A percentile compares a stretch with the other conserved stretches of the same genome.
Evolutionary conservation across 1,140 invertebrate species (phyloP).

Genomic region (Drosophila pandora): DNA sequence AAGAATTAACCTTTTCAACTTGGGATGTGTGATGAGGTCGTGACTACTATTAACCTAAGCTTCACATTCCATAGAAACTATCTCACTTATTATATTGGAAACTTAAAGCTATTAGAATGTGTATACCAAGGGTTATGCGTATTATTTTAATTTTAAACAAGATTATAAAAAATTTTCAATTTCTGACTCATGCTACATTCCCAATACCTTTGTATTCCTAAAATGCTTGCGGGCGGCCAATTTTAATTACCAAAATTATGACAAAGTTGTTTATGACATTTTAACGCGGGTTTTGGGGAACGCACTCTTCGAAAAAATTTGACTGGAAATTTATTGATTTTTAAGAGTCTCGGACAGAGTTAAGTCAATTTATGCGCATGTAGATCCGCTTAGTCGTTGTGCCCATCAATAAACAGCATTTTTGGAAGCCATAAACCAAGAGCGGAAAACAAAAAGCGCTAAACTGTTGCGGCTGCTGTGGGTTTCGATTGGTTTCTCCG

Average conservation of each 20-base stretch:
- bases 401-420: constrained; percentile 75
- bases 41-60: not conserved
- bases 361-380: constrained; percentile 59
- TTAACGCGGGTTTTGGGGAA: constrained; percentile 60
- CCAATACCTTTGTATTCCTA: not conserved
- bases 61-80: not conserved
- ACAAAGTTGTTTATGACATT: constrained; percentile 81
- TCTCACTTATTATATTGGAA: not conserved
- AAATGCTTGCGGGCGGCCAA: constrained; percentile 64
- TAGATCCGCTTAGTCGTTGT: constrained; percentile 74
- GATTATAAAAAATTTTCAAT: not conserved
- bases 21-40: constrained; percentile 13
- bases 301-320: constrained; percentile 54
- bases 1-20: constrained; percentile 3
- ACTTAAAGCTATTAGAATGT: not conserved
- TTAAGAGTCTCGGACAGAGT: constrained; percentile 61
- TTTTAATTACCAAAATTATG: constrained; percentile 83
- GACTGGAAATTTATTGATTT: constrained; percentile 77
- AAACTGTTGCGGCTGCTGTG: constrained; percentile 68
- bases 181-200: constrained; percentile 3
- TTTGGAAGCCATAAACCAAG: constrained; percentile 59
- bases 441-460: constrained; percentile 64
- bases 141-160: not conserved
- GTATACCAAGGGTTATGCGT: not conserved
- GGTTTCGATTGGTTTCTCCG: constrained; percentile 38